Evolutionary conservation across 2,888 invertebrate species (phyloP).

Genomic region (Rhabditoides inermis): DNA sequence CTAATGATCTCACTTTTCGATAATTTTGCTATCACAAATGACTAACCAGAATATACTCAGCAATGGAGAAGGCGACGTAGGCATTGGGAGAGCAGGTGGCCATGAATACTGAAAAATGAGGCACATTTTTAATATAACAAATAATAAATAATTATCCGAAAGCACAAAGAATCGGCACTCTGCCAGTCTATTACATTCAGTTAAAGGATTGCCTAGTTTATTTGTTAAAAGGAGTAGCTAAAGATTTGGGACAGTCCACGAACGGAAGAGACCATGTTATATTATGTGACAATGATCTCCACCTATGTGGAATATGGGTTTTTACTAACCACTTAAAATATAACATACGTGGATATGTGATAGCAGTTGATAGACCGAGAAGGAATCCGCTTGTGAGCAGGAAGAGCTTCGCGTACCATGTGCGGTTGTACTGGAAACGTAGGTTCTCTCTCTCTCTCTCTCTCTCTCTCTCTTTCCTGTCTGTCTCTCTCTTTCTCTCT

Average conservation of each 20-base stretch:
- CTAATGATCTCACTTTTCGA: no score
- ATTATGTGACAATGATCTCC: neutral
- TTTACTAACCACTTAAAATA: neutral
- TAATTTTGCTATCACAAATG: no score
- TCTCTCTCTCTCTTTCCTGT: no score
- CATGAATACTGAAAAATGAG: no score
- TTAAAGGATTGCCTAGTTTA: neutral
- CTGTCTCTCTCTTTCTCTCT: no score
- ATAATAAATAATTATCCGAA: neutral
- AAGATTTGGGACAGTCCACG: no score
- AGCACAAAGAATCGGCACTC: neutral
- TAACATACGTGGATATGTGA: constrained; percentile 30
- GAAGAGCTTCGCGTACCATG: constrained; percentile 40
- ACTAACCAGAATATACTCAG: constrained; percentile 46
- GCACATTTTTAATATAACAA: no score
- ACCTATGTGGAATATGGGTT: neutral
- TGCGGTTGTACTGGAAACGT: constrained; percentile 28
- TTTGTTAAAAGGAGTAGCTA: no score
- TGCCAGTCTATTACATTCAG: neutral
- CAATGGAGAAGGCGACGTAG: constrained; percentile 42
- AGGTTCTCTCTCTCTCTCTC: neutral
- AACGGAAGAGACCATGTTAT: no score
- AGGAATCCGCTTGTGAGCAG: constrained; percentile 39
- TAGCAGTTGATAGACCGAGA: constrained; percentile 45
- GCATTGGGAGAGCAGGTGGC: no score